Evolutionary conservation across 2,797 vertebrate genomes (phyloP), one percentile per base, ranked within the genome.

Genomic region (Betta splendens): DNA sequence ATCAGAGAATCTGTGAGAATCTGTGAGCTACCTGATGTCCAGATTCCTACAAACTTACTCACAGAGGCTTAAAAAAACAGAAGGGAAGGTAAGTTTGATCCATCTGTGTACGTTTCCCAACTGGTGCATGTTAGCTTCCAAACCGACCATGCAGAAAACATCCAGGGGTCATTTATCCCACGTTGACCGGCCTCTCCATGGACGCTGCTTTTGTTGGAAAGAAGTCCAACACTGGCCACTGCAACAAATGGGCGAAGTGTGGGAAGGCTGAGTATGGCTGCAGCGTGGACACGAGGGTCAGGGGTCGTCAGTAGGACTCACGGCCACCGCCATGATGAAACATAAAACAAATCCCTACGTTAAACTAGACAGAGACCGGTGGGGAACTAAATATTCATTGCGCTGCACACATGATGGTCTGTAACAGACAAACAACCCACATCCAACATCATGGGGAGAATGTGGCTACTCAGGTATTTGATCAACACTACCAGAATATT

Each of bases 261-360:
- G 33, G 36, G 35, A 37, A 58, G 26, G 54, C 55, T 8, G 16
- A 22, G 29, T 78, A 53, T 48, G 64, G 50, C 79, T 81, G 83
- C 81, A 84, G 79, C 81, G 79, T 78, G 78, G 72, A 81, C 64
- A 59, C 78, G 81, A 75, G 75, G 74, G 78, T 62, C 56, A 52
- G 29, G 40, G 57, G 69, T 71, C 21, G 23, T 59, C 25, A 47
- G 38, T 23, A 32, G 52, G 33, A 58, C 45, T 46, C 33, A 0
- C 35, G 43, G 17, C 49, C 29, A 26, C 9, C 23, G 54, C 33
- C 6, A 69, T 28, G 35, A 46, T 64, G 37, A 54, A 29, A 10
- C 9, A 17, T n/a, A 23, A 22, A 35, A 50, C 42, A 48, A 17
- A n/a, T n/a, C n/a, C n/a, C n/a, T n/a, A n/a, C n/a, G n/a, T n/a